Percentiles rank a stretch among this genome's conserved stretches.
Conservation (phyloP, 2,888 invertebrate genomes). For the Chrysodeixis includens region DNA sequence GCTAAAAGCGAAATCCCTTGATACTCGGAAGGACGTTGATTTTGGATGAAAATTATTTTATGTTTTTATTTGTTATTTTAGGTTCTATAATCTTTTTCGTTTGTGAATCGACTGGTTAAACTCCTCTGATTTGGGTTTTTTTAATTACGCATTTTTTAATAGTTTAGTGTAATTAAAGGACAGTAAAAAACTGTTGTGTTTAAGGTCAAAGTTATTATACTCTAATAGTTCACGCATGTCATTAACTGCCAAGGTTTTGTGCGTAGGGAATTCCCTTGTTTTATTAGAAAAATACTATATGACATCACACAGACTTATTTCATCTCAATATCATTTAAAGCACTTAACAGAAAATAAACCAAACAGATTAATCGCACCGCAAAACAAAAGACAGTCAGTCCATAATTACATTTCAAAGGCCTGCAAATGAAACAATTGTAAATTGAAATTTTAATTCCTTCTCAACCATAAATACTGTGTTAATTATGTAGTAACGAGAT, state of each 20-base stretch:
- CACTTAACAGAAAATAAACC: no score
- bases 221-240: not conserved
- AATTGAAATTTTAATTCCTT: not conserved
- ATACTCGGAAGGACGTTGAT: not conserved
- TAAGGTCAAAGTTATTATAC: not conserved
- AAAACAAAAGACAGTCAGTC: not conserved
- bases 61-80: not conserved
- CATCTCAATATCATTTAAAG: no score
- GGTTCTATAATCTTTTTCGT: not conserved
- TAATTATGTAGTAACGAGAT: conserved; percentile 33
- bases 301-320: no score
- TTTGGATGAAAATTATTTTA: no score
- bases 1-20: not conserved
- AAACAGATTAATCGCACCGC: not conserved
- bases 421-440: not conserved
- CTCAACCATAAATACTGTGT: conserved; percentile 39
- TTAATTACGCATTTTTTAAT: not conserved
- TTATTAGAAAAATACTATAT: not conserved
- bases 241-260: not conserved
- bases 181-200: not conserved
- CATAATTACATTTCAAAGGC: not conserved
- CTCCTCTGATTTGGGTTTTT: not conserved
- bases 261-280: not conserved
- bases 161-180: not conserved
- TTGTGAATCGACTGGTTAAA: not conserved